Evolutionary conservation across 2,888 invertebrate species (phyloP).

Genomic region (Opisthograptis luteolata): DNA sequence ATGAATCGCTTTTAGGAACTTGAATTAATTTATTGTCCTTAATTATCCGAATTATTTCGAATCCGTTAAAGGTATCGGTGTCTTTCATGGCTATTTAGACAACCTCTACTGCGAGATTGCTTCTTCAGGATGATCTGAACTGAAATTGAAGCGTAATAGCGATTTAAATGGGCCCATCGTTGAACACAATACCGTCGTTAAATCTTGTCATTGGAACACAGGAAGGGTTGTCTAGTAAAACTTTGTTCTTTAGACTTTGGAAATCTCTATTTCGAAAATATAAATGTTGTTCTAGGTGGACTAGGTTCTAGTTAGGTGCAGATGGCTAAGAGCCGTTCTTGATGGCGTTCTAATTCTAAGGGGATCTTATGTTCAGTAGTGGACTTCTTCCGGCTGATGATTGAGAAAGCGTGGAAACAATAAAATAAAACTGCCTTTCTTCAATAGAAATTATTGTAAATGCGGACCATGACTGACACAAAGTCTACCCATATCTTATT

Average conservation of each 20-base stretch:
- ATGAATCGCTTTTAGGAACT: constrained; percentile 15
- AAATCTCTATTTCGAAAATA: no score
- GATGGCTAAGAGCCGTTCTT: no score
- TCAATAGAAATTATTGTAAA: no score
- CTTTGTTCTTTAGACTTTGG: no score
- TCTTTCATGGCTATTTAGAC: constrained; percentile 7
- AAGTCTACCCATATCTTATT: constrained; percentile 13
- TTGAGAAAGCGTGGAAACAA: no score
- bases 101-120: constrained; percentile 7
- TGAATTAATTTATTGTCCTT: constrained; percentile 20
- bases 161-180: background rate
- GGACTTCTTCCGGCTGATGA: no score
- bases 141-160: background rate
- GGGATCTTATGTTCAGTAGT: no score
- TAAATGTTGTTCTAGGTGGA: no score
- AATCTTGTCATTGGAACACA: background rate
- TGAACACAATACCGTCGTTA: no score
- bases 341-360: no score
- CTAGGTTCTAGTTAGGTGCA: no score
- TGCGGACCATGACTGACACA: background rate
- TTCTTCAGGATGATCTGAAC: background rate
- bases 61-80: constrained; percentile 14
- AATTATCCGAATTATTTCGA: constrained; percentile 20
- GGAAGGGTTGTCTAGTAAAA: constrained; percentile 8
- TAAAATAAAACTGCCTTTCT: no score